Percentiles rank a stretch among this genome's conserved stretches.
These are phyloP conservation scores for Podabrus alpinus DNA, from an alignment of 2,888 invertebrate species.

Conservation along the genomic window DNA sequence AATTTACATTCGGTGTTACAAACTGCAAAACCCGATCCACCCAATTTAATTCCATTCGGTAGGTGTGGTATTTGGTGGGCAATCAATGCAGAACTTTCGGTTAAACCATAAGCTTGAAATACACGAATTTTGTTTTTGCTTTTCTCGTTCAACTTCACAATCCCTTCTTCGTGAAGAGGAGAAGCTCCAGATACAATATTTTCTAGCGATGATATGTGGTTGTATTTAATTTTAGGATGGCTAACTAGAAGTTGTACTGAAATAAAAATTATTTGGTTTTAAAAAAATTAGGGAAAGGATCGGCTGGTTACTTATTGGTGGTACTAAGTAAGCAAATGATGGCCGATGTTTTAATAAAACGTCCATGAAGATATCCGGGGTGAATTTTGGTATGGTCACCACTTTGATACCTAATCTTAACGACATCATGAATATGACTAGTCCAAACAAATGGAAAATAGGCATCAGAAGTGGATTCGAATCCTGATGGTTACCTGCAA, in stretches of 20 bases:
- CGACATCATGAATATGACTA: conserved; percentile 61
- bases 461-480: conserved; percentile 73
- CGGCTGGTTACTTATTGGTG: conserved; percentile 69
- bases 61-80: conserved; percentile 46
- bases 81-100: conserved; percentile 67
- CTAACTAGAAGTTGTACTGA: conserved; percentile 16
- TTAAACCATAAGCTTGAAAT: conserved; percentile 65
- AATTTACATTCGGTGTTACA: conserved; percentile 68
- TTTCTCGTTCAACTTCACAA: conserved; percentile 45
- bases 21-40: conserved; percentile 61
- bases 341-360: conserved; percentile 67
- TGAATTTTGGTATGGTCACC: conserved; percentile 75
- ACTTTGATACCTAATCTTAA: conserved; percentile 62
- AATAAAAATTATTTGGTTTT: neutral
- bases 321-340: conserved; percentile 73
- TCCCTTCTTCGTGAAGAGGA: conserved; percentile 49
- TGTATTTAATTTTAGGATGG: conserved; percentile 51
- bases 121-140: conserved; percentile 34
- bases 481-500: conserved; percentile 58
- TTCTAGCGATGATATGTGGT: conserved; percentile 54
- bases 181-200: conserved; percentile 60
- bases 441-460: conserved; percentile 82
- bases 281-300: neutral
- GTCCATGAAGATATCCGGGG: conserved; percentile 68
- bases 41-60: conserved; percentile 37